Evolutionary conservation across 1,140 invertebrate species (phyloP), one percentile per base, ranked within the genome.

Genomic region (Drosophila rufa): DNA sequence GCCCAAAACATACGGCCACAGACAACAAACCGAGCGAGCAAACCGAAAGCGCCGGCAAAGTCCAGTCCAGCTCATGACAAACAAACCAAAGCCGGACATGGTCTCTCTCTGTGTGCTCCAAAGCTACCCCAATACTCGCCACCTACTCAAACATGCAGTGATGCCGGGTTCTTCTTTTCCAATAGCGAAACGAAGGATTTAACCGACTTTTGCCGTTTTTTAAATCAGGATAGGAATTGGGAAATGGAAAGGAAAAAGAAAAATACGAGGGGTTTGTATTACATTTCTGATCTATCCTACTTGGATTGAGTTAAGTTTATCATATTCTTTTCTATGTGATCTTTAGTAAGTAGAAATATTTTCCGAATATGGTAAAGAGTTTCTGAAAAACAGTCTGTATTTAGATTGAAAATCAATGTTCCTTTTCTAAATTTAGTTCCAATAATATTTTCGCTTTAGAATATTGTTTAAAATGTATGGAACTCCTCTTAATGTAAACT

Each of bases 1-100:
- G 81, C 77, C 73, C 65, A 75, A 80, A 87, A 89, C 84, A 89
- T 80, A 87, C 84, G 84, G 65, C 61, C 84, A 69, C 76, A 62
- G 77, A 85, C 60, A 80, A 84, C 77, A 87, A 89, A 73, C 69
- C 79, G 45, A 75, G 56, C 57, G 40, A 46, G 48, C 67, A 79
- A 71, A 48, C 65, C 62, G 53, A 59, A 75, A 69, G 40, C 50
- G 64, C 62, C 56, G 55, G 47, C 45, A 45, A 42, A 75, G 69
- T 46, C 69, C 67, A 51, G 33, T 70, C 27, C 27, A 30, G 68
- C 56, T 69, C 51, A 71, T 43, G 67, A 48, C 38, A 57, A 57
- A 67, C 45, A 53, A 77, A 48, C 46, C 51, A 46, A 78, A 19
- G 45, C 55, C 61, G 65, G 75, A 70, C 53, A 64, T 27, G 57